Base-by-base conservation (phyloP, 2,888 invertebrate genomes). In the Dolomedes plantarius region DNA sequence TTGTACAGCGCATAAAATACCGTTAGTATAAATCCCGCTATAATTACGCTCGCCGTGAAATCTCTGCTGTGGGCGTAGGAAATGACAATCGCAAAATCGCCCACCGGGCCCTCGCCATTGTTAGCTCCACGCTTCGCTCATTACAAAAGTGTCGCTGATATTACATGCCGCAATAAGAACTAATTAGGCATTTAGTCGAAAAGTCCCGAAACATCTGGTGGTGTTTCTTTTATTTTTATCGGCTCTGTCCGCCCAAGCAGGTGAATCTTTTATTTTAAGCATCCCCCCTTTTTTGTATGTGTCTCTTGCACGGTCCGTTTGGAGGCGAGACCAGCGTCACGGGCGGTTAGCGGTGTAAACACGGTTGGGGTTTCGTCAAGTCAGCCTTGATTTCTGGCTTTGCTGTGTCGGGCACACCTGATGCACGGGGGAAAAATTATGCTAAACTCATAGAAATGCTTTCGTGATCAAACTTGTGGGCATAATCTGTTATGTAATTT, bases 111-210 rank as follows among this genome's bases (percentile, higher is more conserved):
- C 19, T 7, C 19, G 7, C 36, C 68, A 68, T 68, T 68, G 68
- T 68, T 68, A 23, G 36, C 13, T 36, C 36, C 81, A 81, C 74
- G 74, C 81, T 74, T 31, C 81, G 29, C 68, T 81, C 81, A 81
- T 81, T 81, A 81, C 50, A 81, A 73, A 74, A 81, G 81, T 81
- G 81, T 81, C 81, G 56, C 81, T 74, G 62, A 74, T 81, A 68
- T 81, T 81, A 81, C 81, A 81, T 74, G 81, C 81, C 29, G 68
- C 74, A 46, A 67, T 81, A 81, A 74, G 56, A 50, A 36, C 74
- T 81, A 74, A 81, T 81, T 81, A 81, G 81, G 36, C 50, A 56
- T 81, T 74, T 81, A 81, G 67, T 46, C 31, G 19, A 81, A 68
- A 74, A 81, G 74, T 68, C 68, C 72, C 28, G 41, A 36, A 74